Evolutionary conservation across 2,888 invertebrate species (phyloP).

Genomic region (Pheosia gnoma): DNA sequence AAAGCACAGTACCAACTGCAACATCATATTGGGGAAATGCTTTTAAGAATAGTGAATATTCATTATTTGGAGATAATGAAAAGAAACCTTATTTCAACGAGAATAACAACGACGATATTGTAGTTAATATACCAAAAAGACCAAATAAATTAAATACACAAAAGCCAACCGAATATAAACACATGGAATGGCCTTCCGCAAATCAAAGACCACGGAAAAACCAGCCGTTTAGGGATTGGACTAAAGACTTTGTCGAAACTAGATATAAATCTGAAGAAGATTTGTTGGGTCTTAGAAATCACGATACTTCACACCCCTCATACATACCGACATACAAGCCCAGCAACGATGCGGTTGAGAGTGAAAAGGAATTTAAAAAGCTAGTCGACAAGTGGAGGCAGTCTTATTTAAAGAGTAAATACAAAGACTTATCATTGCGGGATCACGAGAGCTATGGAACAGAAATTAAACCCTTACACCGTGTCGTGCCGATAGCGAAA

Average conservation of each 20-base stretch:
- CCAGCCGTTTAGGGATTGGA: slow-evolving; percentile 62
- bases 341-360: slow-evolving; percentile 56
- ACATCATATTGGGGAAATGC: slow-evolving; percentile 68
- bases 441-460: slow-evolving; percentile 70
- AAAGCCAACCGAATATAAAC: slow-evolving; percentile 55
- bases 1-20: slow-evolving; percentile 53
- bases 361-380: slow-evolving; percentile 65
- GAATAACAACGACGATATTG: slow-evolving; percentile 51
- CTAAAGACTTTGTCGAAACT: slow-evolving; percentile 55
- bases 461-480: slow-evolving; percentile 67
- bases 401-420: slow-evolving; percentile 72
- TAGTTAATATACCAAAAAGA: slow-evolving; percentile 72
- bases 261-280: slow-evolving; percentile 77
- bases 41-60: slow-evolving; percentile 60
- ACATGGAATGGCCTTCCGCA: slow-evolving; percentile 54
- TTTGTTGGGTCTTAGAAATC: slow-evolving; percentile 71
- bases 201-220: slow-evolving; percentile 58
- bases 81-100: slow-evolving; percentile 55
- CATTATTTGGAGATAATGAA: slow-evolving; percentile 54
- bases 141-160: slow-evolving; percentile 52
- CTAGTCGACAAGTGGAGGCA: slow-evolving; percentile 75
- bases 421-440: slow-evolving; percentile 57
- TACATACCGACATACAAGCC: slow-evolving; percentile 65
- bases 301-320: slow-evolving; percentile 69
- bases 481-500: slow-evolving; percentile 70